phyloP scores from a whole-genome alignment of 2,113 vertebrate genomes.

The Penelope pileata region DNA sequence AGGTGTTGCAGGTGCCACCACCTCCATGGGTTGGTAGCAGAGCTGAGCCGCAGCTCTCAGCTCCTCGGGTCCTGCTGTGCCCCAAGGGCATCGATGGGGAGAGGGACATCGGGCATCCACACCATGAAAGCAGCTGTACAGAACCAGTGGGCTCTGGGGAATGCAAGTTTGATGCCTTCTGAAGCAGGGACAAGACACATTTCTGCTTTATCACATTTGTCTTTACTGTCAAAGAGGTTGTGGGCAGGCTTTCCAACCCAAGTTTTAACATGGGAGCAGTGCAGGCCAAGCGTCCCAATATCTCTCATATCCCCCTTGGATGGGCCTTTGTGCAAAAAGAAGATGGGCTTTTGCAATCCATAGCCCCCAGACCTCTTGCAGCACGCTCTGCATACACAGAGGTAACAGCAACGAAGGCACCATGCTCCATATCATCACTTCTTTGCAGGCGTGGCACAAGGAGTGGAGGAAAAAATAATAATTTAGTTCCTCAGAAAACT shows the following conservation, averaged over 20 bases:
- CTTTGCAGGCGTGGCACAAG: neutral
- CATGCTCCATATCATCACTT: rapidly evolving
- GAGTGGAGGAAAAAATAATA: rapidly evolving
- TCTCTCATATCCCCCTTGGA: neutral
- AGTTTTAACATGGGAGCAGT: rapidly evolving
- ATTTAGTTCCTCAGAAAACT: neutral
- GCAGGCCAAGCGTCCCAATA: rapidly evolving
- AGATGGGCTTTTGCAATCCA: neutral
- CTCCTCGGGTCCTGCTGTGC: rapidly evolving
- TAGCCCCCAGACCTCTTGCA: rapidly evolving
- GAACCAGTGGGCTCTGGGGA: neutral
- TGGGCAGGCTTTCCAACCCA: neutral
- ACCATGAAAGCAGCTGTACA: rapidly evolving
- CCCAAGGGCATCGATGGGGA: rapidly evolving
- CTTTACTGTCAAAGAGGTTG: neutral
- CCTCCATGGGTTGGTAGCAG: rapidly evolving
- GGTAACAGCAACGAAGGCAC: rapidly evolving
- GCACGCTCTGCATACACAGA: neutral
- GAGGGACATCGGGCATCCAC: rapidly evolving
- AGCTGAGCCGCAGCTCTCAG: rapidly evolving
- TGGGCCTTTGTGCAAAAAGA: neutral
- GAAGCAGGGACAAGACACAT: neutral
- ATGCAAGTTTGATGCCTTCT: rapidly evolving
- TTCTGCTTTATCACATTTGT: neutral
- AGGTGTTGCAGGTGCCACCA: rapidly evolving